Percentiles rank a stretch among this genome's conserved stretches.
Evolutionary conservation across 2,888 invertebrate species (phyloP).

Genomic region (Rhimphoctona megacephalus): DNA sequence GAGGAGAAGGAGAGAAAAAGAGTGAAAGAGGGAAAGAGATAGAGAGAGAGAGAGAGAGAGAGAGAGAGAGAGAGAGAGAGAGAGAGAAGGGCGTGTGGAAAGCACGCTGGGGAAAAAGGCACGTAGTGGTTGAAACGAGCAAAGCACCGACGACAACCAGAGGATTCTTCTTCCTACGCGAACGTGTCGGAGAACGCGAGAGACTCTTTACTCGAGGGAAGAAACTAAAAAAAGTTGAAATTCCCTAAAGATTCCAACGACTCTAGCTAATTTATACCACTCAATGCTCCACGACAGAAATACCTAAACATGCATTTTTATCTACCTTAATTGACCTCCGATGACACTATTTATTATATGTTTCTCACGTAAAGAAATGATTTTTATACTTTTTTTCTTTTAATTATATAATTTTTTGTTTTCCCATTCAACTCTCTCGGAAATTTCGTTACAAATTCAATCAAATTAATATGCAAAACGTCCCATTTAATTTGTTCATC

Average conservation of each 20-base stretch:
- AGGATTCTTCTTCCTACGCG: conserved; percentile 68
- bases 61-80: conserved; percentile 47
- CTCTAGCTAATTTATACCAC: conserved; percentile 50
- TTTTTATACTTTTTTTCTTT: background rate
- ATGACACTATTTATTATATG: background rate
- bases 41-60: conserved; percentile 49
- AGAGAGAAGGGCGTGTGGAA: conserved; percentile 55
- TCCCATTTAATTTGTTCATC: no score
- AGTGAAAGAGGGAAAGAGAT: conserved; percentile 53
- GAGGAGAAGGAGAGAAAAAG: conserved; percentile 48
- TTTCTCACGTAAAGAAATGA: background rate
- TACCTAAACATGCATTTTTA: background rate
- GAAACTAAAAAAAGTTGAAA: conserved; percentile 38
- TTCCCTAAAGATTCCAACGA: conserved; percentile 48
- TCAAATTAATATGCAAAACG: no score
- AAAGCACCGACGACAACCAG: conserved; percentile 53
- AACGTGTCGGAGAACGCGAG: conserved; percentile 64
- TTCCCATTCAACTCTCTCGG: no score
- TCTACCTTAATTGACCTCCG: conserved; percentile 15
- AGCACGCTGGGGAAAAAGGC: conserved; percentile 56
- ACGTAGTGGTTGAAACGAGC: conserved; percentile 60
- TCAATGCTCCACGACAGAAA: conserved; percentile 43
- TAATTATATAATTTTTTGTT: no score
- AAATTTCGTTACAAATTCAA: no score
- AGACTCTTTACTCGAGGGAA: conserved; percentile 15